Evolutionary conservation across 2,797 vertebrate genomes (phyloP).

Genomic region (Thamnophis elegans): DNA sequence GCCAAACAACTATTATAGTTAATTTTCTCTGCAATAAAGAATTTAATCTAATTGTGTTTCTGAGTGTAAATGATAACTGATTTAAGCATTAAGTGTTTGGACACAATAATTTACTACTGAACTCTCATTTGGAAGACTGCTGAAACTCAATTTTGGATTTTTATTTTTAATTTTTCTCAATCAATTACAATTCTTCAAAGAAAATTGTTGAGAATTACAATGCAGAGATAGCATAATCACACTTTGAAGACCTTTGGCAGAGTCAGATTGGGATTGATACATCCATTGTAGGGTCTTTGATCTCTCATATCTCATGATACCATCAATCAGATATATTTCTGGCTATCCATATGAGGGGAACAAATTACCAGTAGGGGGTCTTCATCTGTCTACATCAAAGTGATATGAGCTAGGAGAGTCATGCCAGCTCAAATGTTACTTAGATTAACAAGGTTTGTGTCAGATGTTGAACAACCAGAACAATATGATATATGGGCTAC

Average conservation of each 20-base stretch:
- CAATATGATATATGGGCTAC: too few species aligned
- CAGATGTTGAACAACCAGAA: too few species aligned
- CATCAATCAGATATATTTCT: background rate
- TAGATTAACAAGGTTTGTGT: too few species aligned
- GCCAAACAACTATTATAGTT: background rate
- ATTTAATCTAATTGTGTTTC: background rate
- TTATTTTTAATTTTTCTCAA: background rate
- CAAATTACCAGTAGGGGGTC: too few species aligned
- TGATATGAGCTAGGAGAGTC: too few species aligned
- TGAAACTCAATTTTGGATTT: background rate
- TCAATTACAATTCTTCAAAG: background rate
- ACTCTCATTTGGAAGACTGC: background rate
- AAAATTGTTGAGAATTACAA: background rate
- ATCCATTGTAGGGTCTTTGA: background rate
- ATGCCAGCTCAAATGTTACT: too few species aligned
- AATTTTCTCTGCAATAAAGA: background rate
- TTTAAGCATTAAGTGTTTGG: background rate
- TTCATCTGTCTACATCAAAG: too few species aligned
- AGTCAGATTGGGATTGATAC: background rate
- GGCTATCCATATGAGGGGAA: too few species aligned
- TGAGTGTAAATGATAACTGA: background rate
- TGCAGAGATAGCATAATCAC: background rate
- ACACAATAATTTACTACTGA: background rate
- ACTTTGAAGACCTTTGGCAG: background rate
- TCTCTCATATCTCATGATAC: background rate